Evolutionary conservation across 2,888 invertebrate species (phyloP).

Genomic region (Harmothoe impar): DNA sequence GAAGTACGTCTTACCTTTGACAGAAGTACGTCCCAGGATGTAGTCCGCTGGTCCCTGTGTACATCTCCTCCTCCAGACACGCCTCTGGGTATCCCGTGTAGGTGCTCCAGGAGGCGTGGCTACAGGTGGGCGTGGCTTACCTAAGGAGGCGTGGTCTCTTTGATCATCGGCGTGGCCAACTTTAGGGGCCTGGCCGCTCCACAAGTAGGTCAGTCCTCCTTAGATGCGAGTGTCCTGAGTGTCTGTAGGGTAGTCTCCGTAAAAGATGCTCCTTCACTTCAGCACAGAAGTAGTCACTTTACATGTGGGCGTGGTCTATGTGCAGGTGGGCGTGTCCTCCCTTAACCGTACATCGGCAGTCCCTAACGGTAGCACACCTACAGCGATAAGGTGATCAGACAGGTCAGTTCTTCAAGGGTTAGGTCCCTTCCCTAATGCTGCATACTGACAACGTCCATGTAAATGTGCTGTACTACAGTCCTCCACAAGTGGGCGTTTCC

Average conservation of each 20-base stretch:
- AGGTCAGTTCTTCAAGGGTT: too few relatives aligned
- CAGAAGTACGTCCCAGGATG: not conserved
- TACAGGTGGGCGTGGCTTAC: not conserved
- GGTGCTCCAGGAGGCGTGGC: constrained; percentile 14
- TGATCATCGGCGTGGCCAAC: not conserved
- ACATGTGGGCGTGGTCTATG: constrained; percentile 7
- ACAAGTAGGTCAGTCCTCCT: too few relatives aligned
- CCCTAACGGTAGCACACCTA: not conserved
- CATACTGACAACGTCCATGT: too few relatives aligned
- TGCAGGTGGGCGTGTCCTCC: not conserved
- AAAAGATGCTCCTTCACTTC: too few relatives aligned
- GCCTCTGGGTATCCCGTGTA: not conserved
- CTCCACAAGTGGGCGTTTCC: not conserved
- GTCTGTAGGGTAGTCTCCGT: too few relatives aligned
- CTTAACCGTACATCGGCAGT: not conserved
- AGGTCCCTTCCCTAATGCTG: too few relatives aligned
- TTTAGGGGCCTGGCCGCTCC: too few relatives aligned
- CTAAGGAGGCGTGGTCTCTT: not conserved
- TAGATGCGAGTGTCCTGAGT: too few relatives aligned
- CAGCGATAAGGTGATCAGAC: too few relatives aligned
- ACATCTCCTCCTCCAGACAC: constrained; percentile 5
- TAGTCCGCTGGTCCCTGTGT: not conserved
- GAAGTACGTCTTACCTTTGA: not conserved
- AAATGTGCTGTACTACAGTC: too few relatives aligned
- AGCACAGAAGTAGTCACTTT: too few relatives aligned